Evolutionary conservation across 2,888 invertebrate genomes (phyloP).

Genomic region (Cephus nigrinus): DNA sequence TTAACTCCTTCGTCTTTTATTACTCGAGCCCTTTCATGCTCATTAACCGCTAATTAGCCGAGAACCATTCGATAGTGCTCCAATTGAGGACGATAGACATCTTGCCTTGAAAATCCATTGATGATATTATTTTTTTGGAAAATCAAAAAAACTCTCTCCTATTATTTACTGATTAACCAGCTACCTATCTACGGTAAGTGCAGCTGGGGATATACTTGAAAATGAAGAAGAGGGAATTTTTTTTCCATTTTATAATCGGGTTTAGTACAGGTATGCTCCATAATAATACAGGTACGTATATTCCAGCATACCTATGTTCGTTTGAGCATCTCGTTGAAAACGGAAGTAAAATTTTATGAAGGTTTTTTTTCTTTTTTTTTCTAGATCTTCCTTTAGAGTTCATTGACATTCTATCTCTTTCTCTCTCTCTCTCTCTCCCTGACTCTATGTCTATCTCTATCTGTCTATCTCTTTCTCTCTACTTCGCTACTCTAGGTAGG

Average conservation of each 20-base stretch:
- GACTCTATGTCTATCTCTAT: background rate
- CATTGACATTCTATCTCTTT: background rate
- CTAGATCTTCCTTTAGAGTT: background rate
- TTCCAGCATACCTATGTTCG: background rate
- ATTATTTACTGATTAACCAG: background rate
- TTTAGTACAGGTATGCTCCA: background rate
- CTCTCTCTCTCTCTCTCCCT: background rate
- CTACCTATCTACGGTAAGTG: background rate
- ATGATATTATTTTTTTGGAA: background rate
- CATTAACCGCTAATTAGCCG: background rate
- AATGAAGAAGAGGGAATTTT: background rate
- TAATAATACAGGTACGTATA: background rate
- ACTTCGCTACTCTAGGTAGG: background rate
- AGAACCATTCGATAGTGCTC: background rate
- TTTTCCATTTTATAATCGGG: background rate
- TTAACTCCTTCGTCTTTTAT: background rate
- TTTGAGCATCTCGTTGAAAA: background rate
- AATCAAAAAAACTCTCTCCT: background rate
- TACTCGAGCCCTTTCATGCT: background rate
- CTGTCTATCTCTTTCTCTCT: conserved; percentile 5
- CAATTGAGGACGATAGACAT: background rate
- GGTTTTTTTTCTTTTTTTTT: background rate
- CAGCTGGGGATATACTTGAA: background rate
- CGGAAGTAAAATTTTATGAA: background rate
- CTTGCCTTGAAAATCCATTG: background rate